A percentile compares a stretch with the other conserved stretches of the same genome.
Evolutionary conservation across 2,797 vertebrate genomes (phyloP).

Genomic region (Erethizon dorsatum): DNA sequence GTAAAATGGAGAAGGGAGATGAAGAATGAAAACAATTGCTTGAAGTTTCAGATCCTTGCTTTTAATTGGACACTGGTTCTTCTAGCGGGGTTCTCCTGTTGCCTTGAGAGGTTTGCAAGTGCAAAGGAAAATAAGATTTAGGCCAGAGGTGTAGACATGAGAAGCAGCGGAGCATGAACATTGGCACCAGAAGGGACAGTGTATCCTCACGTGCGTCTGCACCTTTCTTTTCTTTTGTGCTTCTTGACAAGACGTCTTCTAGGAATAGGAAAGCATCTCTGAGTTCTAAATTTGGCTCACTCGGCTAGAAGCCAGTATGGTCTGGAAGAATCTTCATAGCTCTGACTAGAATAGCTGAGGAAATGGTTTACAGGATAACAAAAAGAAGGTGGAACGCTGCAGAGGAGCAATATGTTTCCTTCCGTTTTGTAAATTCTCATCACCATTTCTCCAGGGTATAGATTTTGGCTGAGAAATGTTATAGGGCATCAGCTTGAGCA

Average conservation of each 20-base stretch:
- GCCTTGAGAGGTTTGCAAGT: background rate
- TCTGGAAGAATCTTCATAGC: background rate
- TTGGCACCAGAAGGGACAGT: background rate
- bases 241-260: constrained; percentile 11
- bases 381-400: background rate
- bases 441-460: background rate
- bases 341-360: background rate
- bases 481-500: constrained; percentile 76
- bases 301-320: background rate
- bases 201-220: background rate
- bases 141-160: background rate
- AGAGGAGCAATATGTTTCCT: background rate
- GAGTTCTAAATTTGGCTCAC: constrained; percentile 12
- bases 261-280: background rate
- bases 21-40: constrained; percentile 1
- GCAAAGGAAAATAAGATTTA: background rate
- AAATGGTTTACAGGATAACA: background rate
- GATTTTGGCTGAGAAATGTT: constrained; percentile 74
- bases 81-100: background rate
- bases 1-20: background rate
- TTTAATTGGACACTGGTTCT: background rate
- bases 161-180: background rate
- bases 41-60: constrained; percentile 8
- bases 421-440: background rate
- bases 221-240: background rate